These are phyloP conservation scores for Amyelois transitella DNA, from an alignment of 1,140 invertebrate species.

Conservation along the genomic window DNA sequence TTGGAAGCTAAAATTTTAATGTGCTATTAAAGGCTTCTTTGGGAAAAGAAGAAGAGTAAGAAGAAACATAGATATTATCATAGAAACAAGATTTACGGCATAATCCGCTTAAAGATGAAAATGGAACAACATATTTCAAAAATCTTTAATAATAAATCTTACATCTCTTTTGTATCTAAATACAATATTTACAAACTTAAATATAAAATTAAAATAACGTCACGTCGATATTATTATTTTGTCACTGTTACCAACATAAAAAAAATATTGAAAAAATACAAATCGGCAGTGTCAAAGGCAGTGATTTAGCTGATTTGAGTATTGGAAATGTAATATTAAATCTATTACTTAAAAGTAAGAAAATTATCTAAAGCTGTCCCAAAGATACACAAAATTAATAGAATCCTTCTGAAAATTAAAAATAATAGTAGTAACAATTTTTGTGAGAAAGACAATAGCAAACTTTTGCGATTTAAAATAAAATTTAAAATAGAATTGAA, in stretches of 20 bases:
- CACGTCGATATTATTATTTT: conserved; percentile 25
- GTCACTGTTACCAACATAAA: conserved; percentile 12
- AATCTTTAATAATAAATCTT: conserved; percentile 67
- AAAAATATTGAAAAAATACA: conserved; percentile 9
- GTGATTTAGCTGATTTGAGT: conserved; percentile 63
- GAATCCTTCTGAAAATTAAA: too few relatives aligned
- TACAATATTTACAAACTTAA: conserved; percentile 70
- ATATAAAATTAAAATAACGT: conserved; percentile 44
- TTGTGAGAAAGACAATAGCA: too few relatives aligned
- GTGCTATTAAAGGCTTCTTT: too few relatives aligned
- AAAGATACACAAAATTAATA: conserved; percentile 45
- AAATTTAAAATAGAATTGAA: too few relatives aligned
- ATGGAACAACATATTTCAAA: conserved; percentile 31
- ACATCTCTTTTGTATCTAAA: conserved; percentile 65
- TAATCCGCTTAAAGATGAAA: background rate
- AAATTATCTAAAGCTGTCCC: conserved; percentile 22
- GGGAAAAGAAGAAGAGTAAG: too few relatives aligned
- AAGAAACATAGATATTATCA: too few relatives aligned
- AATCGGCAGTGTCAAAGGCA: conserved; percentile 44
- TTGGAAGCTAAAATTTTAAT: too few relatives aligned
- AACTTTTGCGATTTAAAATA: too few relatives aligned
- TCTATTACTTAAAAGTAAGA: conserved; percentile 12
- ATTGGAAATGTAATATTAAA: conserved; percentile 36
- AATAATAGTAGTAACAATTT: too few relatives aligned
- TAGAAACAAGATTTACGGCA: too few relatives aligned